phyloP scores from a whole-genome alignment of 2,888 invertebrate genomes.

The Anthoptus insignis region DNA sequence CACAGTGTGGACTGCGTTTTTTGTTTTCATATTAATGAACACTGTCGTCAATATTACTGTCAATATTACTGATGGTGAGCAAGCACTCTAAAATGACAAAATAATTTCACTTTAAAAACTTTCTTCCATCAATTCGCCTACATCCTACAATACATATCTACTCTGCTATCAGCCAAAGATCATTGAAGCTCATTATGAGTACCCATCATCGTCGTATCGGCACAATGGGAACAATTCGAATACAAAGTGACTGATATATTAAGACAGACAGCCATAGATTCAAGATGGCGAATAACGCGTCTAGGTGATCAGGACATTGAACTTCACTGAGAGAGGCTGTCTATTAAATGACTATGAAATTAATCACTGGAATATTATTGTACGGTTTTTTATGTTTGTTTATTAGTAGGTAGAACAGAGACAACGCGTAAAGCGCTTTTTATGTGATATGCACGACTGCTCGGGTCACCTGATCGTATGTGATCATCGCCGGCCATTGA shows the following conservation, averaged over 20 bases:
- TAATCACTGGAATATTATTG: not conserved
- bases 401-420: too few relatives aligned
- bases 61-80: too few relatives aligned
- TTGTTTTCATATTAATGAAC: too few relatives aligned
- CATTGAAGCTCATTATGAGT: slow-evolving; percentile 15
- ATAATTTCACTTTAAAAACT: slow-evolving; percentile 5
- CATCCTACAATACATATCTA: slow-evolving; percentile 1
- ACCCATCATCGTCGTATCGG: slow-evolving; percentile 5
- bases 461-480: too few relatives aligned
- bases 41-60: too few relatives aligned
- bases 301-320: slow-evolving; percentile 25
- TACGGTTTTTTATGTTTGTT: too few relatives aligned
- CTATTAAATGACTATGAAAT: not conserved
- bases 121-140: slow-evolving; percentile 4
- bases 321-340: slow-evolving; percentile 17
- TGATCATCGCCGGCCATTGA: too few relatives aligned
- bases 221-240: slow-evolving; percentile 12
- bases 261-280: slow-evolving; percentile 14
- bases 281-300: slow-evolving; percentile 16
- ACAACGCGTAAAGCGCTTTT: too few relatives aligned
- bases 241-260: slow-evolving; percentile 21
- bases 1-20: too few relatives aligned
- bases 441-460: too few relatives aligned
- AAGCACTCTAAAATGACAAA: not conserved
- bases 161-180: slow-evolving; percentile 9